Conservation (phyloP, 2,888 invertebrate genomes). For the Eueremaeus valkanovi region DNA sequence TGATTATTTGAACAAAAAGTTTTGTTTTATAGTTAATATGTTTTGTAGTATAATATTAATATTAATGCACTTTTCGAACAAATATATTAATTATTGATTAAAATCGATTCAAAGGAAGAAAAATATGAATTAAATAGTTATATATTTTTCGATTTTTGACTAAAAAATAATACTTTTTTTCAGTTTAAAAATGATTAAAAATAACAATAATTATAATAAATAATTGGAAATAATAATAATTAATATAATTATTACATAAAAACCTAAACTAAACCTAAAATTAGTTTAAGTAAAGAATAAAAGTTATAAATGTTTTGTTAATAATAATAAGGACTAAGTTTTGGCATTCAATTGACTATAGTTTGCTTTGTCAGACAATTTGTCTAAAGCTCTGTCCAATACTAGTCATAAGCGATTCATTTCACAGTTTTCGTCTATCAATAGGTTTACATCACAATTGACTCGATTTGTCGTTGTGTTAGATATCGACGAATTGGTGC, state of each 20-base stretch:
- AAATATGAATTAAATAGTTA: no score
- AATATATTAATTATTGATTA: no score
- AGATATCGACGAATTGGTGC: constrained; percentile 2
- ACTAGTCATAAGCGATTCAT: constrained; percentile 21
- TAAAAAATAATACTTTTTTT: constrained; percentile 6
- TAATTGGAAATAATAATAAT: not conserved
- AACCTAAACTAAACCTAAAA: not conserved
- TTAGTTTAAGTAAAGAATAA: not conserved
- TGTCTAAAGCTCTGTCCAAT: not conserved
- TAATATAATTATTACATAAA: not conserved
- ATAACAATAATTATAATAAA: not conserved
- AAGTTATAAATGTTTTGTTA: not conserved
- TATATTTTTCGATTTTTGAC: no score
- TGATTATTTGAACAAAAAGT: no score
- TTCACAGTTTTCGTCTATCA: constrained; percentile 18
- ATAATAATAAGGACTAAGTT: not conserved
- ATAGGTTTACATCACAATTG: not conserved
- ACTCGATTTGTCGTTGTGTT: not conserved
- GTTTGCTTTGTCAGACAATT: not conserved
- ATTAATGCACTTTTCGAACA: no score
- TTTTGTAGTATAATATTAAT: no score
- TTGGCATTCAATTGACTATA: not conserved
- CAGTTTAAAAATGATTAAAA: not conserved
- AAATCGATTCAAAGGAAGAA: no score
- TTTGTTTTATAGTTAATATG: no score